These are phyloP conservation scores for Phaetusa simplex DNA, from an alignment of 2,113 vertebrate genomes.

Conservation along the genomic window DNA sequence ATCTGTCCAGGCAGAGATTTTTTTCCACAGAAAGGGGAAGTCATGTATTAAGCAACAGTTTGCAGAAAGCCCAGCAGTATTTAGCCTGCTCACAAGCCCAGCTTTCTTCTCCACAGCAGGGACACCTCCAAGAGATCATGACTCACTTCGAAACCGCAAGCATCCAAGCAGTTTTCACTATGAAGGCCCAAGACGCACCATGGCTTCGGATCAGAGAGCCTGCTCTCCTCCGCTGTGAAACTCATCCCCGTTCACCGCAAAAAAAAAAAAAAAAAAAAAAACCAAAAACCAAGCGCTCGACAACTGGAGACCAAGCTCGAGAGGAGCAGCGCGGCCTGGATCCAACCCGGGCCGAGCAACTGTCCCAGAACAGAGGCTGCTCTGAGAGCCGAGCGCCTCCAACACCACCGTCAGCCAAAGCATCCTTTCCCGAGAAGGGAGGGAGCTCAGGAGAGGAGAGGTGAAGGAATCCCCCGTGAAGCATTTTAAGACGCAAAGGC, in stretches of 20 bases:
- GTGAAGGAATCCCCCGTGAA: fast-evolving
- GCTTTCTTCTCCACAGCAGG: background rate
- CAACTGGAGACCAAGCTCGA: background rate
- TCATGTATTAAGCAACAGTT: background rate
- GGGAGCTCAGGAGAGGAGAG: background rate
- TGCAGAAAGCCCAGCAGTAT: background rate
- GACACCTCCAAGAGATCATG: background rate
- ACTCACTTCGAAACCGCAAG: background rate
- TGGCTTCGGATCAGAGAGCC: background rate
- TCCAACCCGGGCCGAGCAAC: background rate
- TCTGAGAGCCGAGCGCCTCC: fast-evolving
- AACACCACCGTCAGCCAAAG: background rate
- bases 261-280: background rate
- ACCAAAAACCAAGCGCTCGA: background rate
- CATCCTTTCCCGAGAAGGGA: fast-evolving
- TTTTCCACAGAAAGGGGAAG: slow-evolving; percentile 53
- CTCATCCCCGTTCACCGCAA: background rate
- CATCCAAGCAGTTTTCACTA: background rate
- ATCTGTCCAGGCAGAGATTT: background rate
- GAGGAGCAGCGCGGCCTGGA: background rate
- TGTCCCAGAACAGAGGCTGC: background rate
- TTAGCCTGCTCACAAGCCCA: background rate
- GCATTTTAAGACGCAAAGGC: background rate
- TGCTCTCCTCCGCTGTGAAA: background rate
- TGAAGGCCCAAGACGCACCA: background rate